Evolutionary conservation across 2,888 invertebrate species (phyloP), one percentile per base, ranked within the genome.

Genomic region (Agonopterix alstromeriana): DNA sequence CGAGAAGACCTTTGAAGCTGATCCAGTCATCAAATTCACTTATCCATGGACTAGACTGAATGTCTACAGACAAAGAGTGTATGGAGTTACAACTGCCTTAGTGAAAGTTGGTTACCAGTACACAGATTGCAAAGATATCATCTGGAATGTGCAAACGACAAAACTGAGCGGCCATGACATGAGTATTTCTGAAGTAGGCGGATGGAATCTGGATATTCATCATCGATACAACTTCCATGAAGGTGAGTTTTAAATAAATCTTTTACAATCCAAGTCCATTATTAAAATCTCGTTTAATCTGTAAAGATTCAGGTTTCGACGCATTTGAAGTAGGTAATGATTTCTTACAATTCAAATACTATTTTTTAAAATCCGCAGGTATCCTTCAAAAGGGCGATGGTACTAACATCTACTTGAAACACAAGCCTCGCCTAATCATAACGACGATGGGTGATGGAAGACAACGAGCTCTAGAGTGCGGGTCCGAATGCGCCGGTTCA

Each of bases 211-310:
- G 60, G 97, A 99, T 76, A 97, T 98, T 56, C 98, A 99, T 86
- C 98, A 99, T 73, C 92, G 98, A 61, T 98, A 98, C 78, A 99
- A 99, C 79, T 97, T 97, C 91, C 97, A 98, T 71, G 98, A 98
- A 90, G 98, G 95, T 94, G 77, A 47, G 43, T 38, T 9, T n/a
- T 27, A 7, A 27, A 27, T 27, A 27, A 17, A 17, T 17, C 3
- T 17, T n/a, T 17, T 17, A 17, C 17, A 17, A 3, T 3, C 4
- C 3, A 17, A 17, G 17, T 17, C 17, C 5, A 27, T 27, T 27
- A 7, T 27, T 27, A 27, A 5, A 27, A 7, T 27, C 27, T 27
- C 3, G 27, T 3, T 5, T 27, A 5, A 27, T 5, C 27, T 27
- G 27, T 27, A 0, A 5, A 27, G 27, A 27, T 27, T 27, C 27